Conservation (phyloP, 2,888 invertebrate genomes). For the Apantesis nais region DNA sequence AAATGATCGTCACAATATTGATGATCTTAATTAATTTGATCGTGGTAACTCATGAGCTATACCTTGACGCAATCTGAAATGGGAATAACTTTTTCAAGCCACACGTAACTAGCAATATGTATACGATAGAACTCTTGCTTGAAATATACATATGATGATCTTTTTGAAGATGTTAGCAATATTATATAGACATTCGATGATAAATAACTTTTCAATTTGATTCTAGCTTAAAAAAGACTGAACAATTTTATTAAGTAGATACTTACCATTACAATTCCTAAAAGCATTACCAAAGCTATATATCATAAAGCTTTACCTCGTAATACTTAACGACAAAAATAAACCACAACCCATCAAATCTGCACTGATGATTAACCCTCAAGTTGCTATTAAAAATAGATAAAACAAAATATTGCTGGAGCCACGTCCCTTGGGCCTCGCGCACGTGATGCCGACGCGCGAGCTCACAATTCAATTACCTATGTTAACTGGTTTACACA, state of each 20-base stretch:
- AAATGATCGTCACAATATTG: no score
- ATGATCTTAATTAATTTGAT: no score
- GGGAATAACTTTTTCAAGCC: no score
- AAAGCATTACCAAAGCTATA: slow-evolving; percentile 26
- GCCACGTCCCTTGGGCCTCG: slow-evolving; percentile 60
- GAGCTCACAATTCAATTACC: slow-evolving; percentile 77
- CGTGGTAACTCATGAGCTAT: no score
- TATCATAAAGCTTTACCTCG: slow-evolving; percentile 35
- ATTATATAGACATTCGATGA: no score
- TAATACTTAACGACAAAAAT: slow-evolving; percentile 49
- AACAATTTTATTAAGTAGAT: slow-evolving; percentile 28
- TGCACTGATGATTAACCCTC: slow-evolving; percentile 73
- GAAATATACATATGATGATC: no score
- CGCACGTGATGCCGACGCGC: slow-evolving; percentile 66
- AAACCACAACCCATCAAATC: slow-evolving; percentile 67
- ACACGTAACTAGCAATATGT: no score
- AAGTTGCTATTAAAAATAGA: slow-evolving; percentile 80
- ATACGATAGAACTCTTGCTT: no score
- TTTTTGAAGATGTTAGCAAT: no score
- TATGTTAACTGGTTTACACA: slow-evolving; percentile 58
- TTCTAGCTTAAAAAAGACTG: slow-evolving; percentile 12
- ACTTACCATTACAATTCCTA: slow-evolving; percentile 33
- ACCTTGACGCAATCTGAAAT: no score
- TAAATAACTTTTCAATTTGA: not conserved
- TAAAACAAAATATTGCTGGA: slow-evolving; percentile 77